phyloP scores from a whole-genome alignment of 2,797 vertebrate genomes.

The Oryzias dopingdopingensis region DNA sequence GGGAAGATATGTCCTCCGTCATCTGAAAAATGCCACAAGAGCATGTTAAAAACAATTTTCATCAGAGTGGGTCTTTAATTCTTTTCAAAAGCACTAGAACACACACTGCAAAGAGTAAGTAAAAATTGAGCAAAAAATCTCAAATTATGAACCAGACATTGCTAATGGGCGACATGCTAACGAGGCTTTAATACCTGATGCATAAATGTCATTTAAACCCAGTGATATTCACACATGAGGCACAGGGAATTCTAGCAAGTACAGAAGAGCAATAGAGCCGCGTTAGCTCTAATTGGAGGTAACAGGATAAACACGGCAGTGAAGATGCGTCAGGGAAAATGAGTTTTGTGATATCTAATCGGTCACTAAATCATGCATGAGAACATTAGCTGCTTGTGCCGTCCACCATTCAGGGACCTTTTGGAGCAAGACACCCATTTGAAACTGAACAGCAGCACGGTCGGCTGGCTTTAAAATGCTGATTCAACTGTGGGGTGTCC shows the following conservation, averaged over 20 bases:
- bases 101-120: neutral
- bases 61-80: too few relatives aligned
- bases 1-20: too few relatives aligned
- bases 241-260: constrained; percentile 10
- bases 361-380: constrained; percentile 73
- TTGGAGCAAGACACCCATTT: constrained; percentile 52
- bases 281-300: constrained; percentile 39
- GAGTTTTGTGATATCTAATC: constrained; percentile 61
- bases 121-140: neutral
- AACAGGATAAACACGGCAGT: constrained; percentile 54
- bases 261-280: constrained; percentile 8
- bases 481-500: constrained; percentile 55
- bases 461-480: constrained; percentile 49
- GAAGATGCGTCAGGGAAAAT: constrained; percentile 48
- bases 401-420: constrained; percentile 63
- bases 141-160: constrained; percentile 13
- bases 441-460: constrained; percentile 57
- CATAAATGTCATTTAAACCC: constrained; percentile 26
- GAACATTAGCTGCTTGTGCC: constrained; percentile 60
- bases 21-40: too few relatives aligned
- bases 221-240: constrained; percentile 29
- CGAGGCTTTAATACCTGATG: constrained; percentile 11
- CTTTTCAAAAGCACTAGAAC: too few relatives aligned
- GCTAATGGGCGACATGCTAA: constrained; percentile 18
- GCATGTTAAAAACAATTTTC: too few relatives aligned